phyloP scores from a whole-genome alignment of 2,797 vertebrate species.

The Pipistrellus pipistrellus region DNA sequence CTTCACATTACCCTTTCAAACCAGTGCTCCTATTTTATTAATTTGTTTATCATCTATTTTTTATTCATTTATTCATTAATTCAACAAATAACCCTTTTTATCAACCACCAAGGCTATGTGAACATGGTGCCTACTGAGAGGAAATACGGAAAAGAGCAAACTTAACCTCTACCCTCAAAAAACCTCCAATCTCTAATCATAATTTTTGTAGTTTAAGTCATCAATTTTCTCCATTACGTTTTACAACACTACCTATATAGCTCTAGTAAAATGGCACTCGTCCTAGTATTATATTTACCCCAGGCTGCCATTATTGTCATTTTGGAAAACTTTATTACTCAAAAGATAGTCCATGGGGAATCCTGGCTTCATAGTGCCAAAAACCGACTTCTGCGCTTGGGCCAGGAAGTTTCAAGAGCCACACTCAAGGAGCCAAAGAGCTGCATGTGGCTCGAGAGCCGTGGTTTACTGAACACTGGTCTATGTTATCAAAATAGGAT shows the following conservation, averaged over 20 bases:
- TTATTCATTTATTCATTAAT: slow-evolving; percentile 10
- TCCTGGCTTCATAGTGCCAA: background rate
- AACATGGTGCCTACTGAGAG: background rate
- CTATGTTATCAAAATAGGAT: slow-evolving; percentile 1
- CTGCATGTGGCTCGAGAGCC: too few relatives aligned
- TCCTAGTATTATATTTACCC: background rate
- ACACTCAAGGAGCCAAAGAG: too few relatives aligned
- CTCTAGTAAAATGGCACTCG: background rate
- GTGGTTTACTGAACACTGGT: too few relatives aligned
- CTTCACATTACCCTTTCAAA: background rate
- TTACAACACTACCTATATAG: background rate
- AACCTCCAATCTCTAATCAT: background rate
- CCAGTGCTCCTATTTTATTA: slow-evolving; percentile 1
- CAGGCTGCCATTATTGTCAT: background rate
- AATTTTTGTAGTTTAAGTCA: background rate
- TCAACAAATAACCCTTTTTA: slow-evolving; percentile 28
- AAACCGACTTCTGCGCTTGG: too few relatives aligned
- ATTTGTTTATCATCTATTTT: slow-evolving; percentile 30
- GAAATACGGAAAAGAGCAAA: background rate
- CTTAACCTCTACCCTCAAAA: background rate
- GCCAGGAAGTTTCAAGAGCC: too few relatives aligned
- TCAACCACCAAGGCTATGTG: background rate
- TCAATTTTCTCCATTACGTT: background rate
- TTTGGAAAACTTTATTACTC: background rate
- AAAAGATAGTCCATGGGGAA: background rate